A percentile compares a stretch with the other conserved stretches of the same genome.
Conservation (phyloP, 2,113 vertebrate species). For the Pedetes capensis region DNA sequence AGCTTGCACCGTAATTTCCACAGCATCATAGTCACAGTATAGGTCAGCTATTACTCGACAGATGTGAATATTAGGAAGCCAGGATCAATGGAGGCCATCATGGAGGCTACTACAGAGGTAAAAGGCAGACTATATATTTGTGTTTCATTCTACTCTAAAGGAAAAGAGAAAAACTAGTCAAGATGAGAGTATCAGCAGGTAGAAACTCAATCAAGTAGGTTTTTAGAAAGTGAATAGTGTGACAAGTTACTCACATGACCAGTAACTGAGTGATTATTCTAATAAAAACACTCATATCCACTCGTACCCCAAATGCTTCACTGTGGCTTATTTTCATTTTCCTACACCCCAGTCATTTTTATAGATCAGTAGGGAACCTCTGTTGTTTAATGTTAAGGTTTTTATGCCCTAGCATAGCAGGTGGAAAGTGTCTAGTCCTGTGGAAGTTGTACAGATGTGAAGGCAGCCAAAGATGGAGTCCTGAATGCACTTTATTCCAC, state of each 20-base stretch:
- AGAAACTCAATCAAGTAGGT: background rate
- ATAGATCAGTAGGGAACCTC: background rate
- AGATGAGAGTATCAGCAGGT: background rate
- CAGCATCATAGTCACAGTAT: background rate
- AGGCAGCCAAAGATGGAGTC: background rate
- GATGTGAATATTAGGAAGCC: background rate
- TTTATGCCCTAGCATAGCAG: background rate
- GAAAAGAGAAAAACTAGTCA: background rate
- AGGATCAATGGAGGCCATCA: background rate
- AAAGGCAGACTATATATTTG: background rate
- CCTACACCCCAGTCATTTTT: background rate
- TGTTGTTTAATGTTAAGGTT: background rate
- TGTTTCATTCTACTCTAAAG: background rate
- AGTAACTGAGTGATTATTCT: background rate
- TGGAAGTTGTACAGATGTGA: background rate
- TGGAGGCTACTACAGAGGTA: background rate
- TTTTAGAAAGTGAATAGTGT: background rate
- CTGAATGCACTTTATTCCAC: background rate
- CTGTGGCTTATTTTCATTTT: background rate
- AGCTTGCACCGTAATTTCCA: background rate
- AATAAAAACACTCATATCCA: background rate
- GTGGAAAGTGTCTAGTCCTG: background rate
- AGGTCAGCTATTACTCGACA: background rate
- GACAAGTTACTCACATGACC: background rate
- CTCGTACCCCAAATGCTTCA: background rate